A percentile compares a stretch with the other conserved stretches of the same genome.
These are phyloP conservation scores for Galeopterus variegatus DNA, from an alignment of 2,113 vertebrate genomes.

Conservation along the genomic window DNA sequence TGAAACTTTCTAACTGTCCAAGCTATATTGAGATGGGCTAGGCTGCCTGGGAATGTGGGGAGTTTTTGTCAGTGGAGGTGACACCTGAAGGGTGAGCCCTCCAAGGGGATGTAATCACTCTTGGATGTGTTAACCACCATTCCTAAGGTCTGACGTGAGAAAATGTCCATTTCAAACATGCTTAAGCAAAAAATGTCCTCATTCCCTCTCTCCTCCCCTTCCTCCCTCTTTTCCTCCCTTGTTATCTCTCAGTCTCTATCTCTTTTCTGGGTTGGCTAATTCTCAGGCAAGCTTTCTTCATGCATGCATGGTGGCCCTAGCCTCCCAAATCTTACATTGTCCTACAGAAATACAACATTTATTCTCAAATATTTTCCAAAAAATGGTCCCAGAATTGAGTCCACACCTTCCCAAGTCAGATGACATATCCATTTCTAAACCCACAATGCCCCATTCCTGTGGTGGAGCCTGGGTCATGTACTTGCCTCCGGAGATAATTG, in stretches of 20 bases:
- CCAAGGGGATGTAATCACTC: neutral
- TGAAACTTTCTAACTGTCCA: neutral
- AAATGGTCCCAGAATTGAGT: neutral
- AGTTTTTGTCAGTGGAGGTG: neutral
- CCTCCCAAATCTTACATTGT: neutral
- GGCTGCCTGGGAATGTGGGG: neutral
- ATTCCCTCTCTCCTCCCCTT: accelerated
- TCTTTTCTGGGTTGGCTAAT: neutral
- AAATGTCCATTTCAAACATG: neutral
- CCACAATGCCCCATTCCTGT: neutral
- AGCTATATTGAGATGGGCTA: neutral
- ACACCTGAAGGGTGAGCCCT: neutral
- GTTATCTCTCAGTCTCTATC: neutral
- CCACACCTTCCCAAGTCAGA: neutral
- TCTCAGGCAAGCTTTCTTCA: neutral
- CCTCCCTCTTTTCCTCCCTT: neutral
- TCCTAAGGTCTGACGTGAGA: neutral
- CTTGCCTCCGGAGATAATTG: neutral
- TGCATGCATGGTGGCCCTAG: neutral
- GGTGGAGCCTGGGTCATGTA: neutral
- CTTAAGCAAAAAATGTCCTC: neutral
- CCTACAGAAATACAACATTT: neutral
- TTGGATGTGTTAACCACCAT: neutral
- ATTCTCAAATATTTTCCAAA: neutral
- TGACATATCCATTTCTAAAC: neutral